phyloP scores from a whole-genome alignment of 1,140 invertebrate species.

The Heterodera carotae region DNA sequence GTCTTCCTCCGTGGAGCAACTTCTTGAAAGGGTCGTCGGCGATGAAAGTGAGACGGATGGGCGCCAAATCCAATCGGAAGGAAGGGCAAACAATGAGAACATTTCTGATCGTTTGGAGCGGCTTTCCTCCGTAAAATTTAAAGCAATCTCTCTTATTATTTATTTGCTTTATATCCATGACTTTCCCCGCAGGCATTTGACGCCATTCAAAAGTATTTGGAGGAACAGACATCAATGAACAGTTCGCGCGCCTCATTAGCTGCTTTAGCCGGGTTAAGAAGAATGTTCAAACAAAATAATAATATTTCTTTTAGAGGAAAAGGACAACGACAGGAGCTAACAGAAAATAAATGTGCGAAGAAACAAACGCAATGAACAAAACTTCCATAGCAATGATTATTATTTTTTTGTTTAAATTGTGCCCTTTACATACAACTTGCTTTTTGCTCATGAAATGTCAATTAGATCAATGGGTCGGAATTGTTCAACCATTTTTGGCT shows the following conservation, averaged over 20 bases:
- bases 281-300: neutral
- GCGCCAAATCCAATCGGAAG: neutral
- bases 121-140: slow-evolving; percentile 19
- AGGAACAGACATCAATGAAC: slow-evolving; percentile 37
- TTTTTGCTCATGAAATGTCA: too few species aligned
- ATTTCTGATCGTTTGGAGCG: slow-evolving; percentile 44
- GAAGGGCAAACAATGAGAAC: slow-evolving; percentile 16
- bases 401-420: too few species aligned
- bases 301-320: slow-evolving; percentile 10
- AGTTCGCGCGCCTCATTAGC: slow-evolving; percentile 12
- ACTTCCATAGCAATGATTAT: too few species aligned
- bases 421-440: too few species aligned
- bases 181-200: slow-evolving; percentile 33
- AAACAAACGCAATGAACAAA: neutral
- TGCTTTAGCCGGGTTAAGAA: neutral
- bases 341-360: neutral
- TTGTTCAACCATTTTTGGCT: too few species aligned
- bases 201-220: slow-evolving; percentile 51
- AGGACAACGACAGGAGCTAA: slow-evolving; percentile 1
- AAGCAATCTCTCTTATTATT: neutral
- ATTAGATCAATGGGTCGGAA: too few species aligned
- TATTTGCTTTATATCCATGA: neutral
- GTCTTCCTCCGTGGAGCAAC: slow-evolving; percentile 49
- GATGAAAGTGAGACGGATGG: slow-evolving; percentile 20
- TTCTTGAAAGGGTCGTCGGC: slow-evolving; percentile 47